Conservation (phyloP, 2,113 vertebrate genomes). For the Centropus bengalensis region DNA sequence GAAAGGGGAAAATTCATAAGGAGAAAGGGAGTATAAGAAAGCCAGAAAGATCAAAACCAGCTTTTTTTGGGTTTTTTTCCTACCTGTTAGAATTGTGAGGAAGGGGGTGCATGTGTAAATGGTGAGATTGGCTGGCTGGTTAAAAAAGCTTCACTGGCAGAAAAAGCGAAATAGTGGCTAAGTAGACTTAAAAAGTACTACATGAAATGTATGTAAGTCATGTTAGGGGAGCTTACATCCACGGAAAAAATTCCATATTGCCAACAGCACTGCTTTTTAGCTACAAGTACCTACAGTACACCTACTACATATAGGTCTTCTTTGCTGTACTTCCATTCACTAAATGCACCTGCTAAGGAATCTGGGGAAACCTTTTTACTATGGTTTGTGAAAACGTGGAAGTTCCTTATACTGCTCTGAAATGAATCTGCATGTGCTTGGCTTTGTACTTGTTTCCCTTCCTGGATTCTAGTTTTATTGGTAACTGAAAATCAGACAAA, state of each 20-base stretch:
- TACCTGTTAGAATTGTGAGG: neutral
- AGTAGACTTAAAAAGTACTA: neutral
- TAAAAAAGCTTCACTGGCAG: neutral
- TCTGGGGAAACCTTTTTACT: neutral
- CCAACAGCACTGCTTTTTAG: neutral
- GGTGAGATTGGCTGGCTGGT: neutral
- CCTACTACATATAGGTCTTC: accelerated
- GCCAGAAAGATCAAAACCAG: neutral
- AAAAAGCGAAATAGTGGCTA: neutral
- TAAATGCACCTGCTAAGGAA: neutral
- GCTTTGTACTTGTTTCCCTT: neutral
- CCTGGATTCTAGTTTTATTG: neutral
- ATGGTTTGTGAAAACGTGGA: neutral
- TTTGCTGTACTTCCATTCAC: neutral
- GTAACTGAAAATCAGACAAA: neutral
- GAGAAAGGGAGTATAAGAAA: neutral
- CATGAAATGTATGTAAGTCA: accelerated
- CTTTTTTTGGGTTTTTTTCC: neutral
- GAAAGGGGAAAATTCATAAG: neutral
- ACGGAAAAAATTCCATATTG: neutral
- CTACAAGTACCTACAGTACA: neutral
- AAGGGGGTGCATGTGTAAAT: neutral
- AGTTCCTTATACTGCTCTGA: neutral
- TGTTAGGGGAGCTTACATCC: neutral
- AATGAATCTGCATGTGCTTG: accelerated